Evolutionary conservation across 2,888 invertebrate species (phyloP).

Genomic region (Mesochorus sp.): DNA sequence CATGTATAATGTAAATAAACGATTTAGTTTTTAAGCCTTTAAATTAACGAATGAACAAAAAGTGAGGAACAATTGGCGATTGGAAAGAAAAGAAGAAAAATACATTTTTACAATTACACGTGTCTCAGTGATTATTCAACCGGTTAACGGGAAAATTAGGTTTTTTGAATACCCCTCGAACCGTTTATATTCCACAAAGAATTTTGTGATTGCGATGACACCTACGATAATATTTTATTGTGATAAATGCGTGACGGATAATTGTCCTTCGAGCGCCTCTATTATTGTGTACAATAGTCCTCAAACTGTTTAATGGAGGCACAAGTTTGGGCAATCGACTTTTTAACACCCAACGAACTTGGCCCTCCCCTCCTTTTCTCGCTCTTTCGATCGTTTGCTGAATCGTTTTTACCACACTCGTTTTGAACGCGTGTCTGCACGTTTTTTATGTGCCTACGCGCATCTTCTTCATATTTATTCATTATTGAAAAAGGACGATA

Average conservation of each 20-base stretch:
- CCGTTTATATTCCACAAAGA: no score
- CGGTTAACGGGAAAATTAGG: no score
- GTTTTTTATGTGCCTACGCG: neutral
- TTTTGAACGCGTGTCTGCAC: no score
- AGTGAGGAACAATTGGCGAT: conserved; percentile 15
- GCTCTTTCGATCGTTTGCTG: conserved; percentile 12
- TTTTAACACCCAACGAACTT: conserved; percentile 60
- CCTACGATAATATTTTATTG: conserved; percentile 63
- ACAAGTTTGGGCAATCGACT: conserved; percentile 61
- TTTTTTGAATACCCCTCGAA: no score
- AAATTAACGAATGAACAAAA: neutral
- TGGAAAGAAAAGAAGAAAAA: no score
- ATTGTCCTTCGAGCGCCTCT: conserved; percentile 63
- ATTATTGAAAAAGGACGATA: no score
- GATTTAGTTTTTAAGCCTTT: neutral
- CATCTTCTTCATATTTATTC: no score
- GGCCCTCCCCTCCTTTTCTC: neutral
- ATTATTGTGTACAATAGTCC: conserved; percentile 71
- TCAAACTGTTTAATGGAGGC: conserved; percentile 72
- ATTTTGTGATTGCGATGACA: conserved; percentile 55
- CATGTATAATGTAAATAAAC: conserved; percentile 55
- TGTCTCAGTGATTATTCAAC: no score
- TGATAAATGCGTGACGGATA: conserved; percentile 68
- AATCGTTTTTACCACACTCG: no score
- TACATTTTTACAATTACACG: conserved; percentile 54